Evolutionary conservation across 2,888 invertebrate species (phyloP), one percentile per base, ranked within the genome.

Genomic region (Arge pagana): DNA sequence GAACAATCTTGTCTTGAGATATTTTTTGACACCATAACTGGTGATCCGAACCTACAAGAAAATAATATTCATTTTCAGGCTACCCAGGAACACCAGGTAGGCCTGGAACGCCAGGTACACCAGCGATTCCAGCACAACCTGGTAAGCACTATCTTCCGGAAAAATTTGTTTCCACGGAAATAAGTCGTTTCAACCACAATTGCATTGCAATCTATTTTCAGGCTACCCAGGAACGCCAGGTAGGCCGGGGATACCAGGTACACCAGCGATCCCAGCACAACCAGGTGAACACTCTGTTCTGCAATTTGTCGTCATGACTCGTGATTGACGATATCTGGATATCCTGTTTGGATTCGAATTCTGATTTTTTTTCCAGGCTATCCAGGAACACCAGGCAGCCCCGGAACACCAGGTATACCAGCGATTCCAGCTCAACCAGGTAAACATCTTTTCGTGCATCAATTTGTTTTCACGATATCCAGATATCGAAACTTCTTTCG

Each of bases 371-470:
- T 15, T 8, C 55, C 55, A 33, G 53, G 52, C 33, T 19, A 15
- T 1, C 53, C 56, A 31, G 56, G 53, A 4, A 30, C 42, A 2
- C 59, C 59, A 2, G 54, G 49, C 3, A 19, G 2, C 48, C 52
- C 41, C 36, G 56, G 7, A 11, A 24, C 8, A 51, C 54, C 52
- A 4, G 55, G 55, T 23, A 53, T 54, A 30, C 78, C 79, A 45
- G 66, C 64, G 26, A 61, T 57, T 8, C 59, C 63, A 21, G 59
- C 58, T 13, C 52, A 63, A 57, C 64, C 62, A 55, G 13, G n/a
- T n/a, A 4, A 0, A 50, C 57, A 36, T 62, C 30, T 1, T 7
- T 6, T 26, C 40, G 18, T 28, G 45, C n/a, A 37, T 33, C 21
- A 61, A n/a, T n/a, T n/a, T n/a, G n/a, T n/a, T n/a, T n/a, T n/a